A percentile compares a stretch with the other conserved stretches of the same genome.
These are phyloP conservation scores for Dromococcyx pavoninus DNA, from an alignment of 2,797 vertebrate species.

Conservation along the genomic window DNA sequence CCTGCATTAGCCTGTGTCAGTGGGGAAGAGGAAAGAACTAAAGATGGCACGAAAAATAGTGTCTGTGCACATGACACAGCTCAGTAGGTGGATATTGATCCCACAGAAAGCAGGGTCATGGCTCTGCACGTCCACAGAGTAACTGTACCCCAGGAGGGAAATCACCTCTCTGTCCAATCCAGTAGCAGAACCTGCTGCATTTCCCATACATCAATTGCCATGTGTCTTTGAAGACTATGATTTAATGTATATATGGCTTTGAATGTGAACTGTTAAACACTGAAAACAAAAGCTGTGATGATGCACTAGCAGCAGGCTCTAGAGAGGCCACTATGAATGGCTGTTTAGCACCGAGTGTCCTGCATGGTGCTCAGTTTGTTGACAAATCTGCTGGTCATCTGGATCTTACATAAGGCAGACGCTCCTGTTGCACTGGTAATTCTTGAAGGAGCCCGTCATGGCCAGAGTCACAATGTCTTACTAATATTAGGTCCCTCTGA, in stretches of 20 bases:
- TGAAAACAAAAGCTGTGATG: not conserved
- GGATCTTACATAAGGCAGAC: not conserved
- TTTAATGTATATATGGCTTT: not conserved
- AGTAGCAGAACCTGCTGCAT: fast-evolving
- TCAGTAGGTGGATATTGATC: fast-evolving
- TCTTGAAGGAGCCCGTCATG: not conserved
- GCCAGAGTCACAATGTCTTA: not conserved
- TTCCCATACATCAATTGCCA: not conserved
- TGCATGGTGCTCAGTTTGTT: not conserved
- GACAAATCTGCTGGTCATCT: not conserved
- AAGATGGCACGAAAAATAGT: not conserved
- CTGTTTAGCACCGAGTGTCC: not conserved
- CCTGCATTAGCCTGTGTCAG: not conserved
- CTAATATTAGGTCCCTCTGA: fast-evolving
- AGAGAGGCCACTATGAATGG: not conserved
- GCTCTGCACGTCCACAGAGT: not conserved
- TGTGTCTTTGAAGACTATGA: not conserved
- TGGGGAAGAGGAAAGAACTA: not conserved
- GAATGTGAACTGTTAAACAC: not conserved
- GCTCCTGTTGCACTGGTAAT: not conserved
- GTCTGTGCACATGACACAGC: too few species aligned
- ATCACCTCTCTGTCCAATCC: not conserved
- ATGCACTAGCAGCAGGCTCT: not conserved
- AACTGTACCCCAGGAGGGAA: too few species aligned
- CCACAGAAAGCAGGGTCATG: not conserved